Evolutionary conservation across 53 echinoderm and acorn worm species (phyloP).

Genomic region (Holothuria scabra): DNA sequence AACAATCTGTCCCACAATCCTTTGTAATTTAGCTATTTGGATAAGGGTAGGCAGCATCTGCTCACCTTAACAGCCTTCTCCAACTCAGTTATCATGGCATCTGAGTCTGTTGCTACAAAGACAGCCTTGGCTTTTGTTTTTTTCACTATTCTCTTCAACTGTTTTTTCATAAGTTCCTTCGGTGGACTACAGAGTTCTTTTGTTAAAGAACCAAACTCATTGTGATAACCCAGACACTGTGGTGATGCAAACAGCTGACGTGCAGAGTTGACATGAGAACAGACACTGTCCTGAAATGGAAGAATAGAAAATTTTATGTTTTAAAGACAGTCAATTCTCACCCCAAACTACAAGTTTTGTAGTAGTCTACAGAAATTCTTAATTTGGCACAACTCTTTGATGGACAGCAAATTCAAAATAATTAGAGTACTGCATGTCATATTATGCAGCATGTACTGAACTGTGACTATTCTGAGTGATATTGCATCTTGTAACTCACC

Average conservation of each 20-base stretch:
- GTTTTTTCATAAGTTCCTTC: constrained; percentile 63
- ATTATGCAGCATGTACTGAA: too few relatives aligned
- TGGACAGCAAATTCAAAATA: too few relatives aligned
- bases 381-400: too few relatives aligned
- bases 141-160: constrained; percentile 74
- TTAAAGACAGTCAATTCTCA: too few relatives aligned
- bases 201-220: constrained; percentile 79
- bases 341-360: too few relatives aligned
- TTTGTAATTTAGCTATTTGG: too few relatives aligned
- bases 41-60: not conserved
- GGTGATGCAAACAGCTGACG: constrained; percentile 89
- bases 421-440: too few relatives aligned
- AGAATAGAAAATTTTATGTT: not conserved
- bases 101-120: constrained; percentile 83
- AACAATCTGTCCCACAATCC: too few relatives aligned
- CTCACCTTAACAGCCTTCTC: constrained; percentile 45
- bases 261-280: constrained; percentile 57
- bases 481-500: too few relatives aligned
- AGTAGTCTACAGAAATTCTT: too few relatives aligned
- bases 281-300: constrained; percentile 69
- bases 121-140: constrained; percentile 81
- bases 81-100: constrained; percentile 68
- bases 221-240: constrained; percentile 89
- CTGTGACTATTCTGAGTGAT: too few relatives aligned
- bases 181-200: constrained; percentile 77